These are phyloP conservation scores for Prunella himalayana DNA, from an alignment of 2,113 vertebrate species.

Conservation along the genomic window DNA sequence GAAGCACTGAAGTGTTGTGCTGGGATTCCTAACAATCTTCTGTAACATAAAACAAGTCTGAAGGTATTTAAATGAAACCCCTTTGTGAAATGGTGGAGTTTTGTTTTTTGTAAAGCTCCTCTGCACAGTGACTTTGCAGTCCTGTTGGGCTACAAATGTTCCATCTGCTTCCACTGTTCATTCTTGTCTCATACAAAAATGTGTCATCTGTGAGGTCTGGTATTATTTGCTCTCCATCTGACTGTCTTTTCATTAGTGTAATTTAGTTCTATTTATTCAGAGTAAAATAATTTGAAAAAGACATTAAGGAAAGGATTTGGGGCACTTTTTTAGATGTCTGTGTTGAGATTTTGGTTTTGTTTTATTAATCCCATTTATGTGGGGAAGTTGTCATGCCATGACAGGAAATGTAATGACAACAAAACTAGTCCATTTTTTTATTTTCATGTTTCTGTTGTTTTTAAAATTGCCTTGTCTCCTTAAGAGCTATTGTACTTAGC, in stretches of 20 bases:
- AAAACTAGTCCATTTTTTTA: neutral
- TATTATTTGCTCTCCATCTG: neutral
- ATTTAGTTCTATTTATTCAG: neutral
- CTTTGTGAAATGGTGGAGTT: neutral
- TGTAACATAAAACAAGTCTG: neutral
- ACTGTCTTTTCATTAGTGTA: neutral
- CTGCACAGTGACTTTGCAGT: neutral
- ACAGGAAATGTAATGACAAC: neutral
- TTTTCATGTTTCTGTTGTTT: neutral
- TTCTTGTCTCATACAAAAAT: neutral
- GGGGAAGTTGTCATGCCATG: neutral
- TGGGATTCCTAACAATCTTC: neutral
- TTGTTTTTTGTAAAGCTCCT: neutral
- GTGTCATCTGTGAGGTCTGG: constrained; percentile 8
- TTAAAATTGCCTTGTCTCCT: neutral
- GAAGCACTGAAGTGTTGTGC: neutral
- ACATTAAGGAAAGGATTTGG: neutral
- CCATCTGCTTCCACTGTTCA: constrained; percentile 2
- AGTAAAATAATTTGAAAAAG: neutral
- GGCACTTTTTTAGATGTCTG: neutral
- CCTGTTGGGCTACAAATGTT: neutral
- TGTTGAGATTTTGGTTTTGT: neutral
- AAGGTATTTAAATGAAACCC: neutral
- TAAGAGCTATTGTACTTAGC: neutral
- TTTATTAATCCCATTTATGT: neutral